A percentile compares a stretch with the other conserved stretches of the same genome.
phyloP scores from a whole-genome alignment of 2,113 vertebrate genomes.

The Triplophysa tibetana region DNA sequence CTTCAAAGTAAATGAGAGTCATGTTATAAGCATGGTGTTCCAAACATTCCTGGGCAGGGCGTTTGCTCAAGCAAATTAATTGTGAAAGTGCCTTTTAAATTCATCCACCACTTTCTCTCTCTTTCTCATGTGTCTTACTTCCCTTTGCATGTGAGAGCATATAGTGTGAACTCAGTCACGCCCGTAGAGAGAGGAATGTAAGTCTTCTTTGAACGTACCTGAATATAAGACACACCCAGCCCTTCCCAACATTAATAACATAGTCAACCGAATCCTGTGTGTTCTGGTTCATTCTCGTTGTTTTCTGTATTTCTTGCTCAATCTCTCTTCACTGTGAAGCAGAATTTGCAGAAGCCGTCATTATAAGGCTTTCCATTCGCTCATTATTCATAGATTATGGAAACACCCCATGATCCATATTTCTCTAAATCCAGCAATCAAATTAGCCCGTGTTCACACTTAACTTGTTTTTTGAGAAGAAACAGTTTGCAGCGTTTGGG shows the following conservation, averaged over 20 bases:
- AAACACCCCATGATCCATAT: constrained; percentile 11
- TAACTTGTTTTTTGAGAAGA: no score
- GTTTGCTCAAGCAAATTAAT: constrained; percentile 27
- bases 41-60: constrained; percentile 47
- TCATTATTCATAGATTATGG: background rate
- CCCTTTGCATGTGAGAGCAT: constrained; percentile 52
- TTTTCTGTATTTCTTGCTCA: background rate
- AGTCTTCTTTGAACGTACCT: constrained; percentile 1
- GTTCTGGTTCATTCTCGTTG: background rate
- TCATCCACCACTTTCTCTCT: background rate
- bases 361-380: constrained; percentile 7
- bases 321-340: no score
- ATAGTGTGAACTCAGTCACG: constrained; percentile 49
- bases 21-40: constrained; percentile 14
- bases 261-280: background rate
- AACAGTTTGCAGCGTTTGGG: no score
- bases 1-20: constrained; percentile 36
- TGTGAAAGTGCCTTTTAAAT: constrained; percentile 30
- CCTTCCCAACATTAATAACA: background rate
- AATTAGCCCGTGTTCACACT: background rate
- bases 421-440: constrained; percentile 30
- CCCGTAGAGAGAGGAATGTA: constrained; percentile 63
- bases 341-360: no score
- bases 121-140: background rate
- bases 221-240: constrained; percentile 33